A percentile compares a stretch with the other conserved stretches of the same genome.
These are phyloP conservation scores for Bergia sp. DNA, from an alignment of 92 coral and sea anemone species.

Conservation along the genomic window DNA sequence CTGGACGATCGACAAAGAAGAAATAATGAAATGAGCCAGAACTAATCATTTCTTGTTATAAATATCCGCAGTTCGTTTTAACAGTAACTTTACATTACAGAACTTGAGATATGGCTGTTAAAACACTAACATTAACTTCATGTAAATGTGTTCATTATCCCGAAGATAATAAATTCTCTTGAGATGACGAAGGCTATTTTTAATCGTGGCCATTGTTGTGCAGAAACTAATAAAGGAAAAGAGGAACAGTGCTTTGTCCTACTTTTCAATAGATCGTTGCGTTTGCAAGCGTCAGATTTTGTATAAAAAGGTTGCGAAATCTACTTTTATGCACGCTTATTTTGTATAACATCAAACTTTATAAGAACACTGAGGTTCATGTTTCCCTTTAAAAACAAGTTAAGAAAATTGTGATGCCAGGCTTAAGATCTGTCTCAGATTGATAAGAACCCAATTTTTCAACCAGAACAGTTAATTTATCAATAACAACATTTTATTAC, in stretches of 20 bases:
- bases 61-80: not conserved
- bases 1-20: not conserved
- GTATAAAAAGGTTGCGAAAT: not conserved
- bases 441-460: too few relatives aligned
- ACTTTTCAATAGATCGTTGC: not conserved
- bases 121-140: slow-evolving; percentile 18
- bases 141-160: slow-evolving; percentile 4
- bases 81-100: not conserved
- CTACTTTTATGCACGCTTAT: not conserved
- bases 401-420: too few relatives aligned
- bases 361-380: too few relatives aligned
- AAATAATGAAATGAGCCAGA: not conserved
- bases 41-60: not conserved
- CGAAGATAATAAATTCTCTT: slow-evolving; percentile 7
- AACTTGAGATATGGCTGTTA: not conserved
- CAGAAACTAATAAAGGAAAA: slow-evolving; percentile 12
- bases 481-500: too few relatives aligned
- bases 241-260: not conserved
- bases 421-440: too few relatives aligned
- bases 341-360: too few relatives aligned
- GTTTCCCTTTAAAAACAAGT: too few relatives aligned
- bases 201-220: not conserved
- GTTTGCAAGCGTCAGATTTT: not conserved
- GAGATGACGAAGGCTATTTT: not conserved
- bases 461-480: too few relatives aligned